Evolutionary conservation across 2,113 vertebrate species (phyloP).

Genomic region (Salminus brasiliensis): DNA sequence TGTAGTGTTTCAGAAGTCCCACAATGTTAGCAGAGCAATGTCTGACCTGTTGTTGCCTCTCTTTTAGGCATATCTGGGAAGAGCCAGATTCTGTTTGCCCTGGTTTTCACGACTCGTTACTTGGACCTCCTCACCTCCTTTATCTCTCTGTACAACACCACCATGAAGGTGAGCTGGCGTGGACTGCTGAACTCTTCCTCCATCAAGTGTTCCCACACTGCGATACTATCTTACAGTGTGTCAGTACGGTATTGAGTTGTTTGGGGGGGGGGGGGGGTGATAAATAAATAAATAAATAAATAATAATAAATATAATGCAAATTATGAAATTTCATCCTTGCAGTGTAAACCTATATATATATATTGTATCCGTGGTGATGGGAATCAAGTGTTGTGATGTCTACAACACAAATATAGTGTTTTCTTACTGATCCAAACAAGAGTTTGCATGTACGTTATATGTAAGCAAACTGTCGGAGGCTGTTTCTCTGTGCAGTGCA

Average conservation of each 20-base stretch:
- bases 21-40: not conserved
- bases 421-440: too few species aligned
- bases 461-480: too few species aligned
- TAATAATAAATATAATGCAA: too few species aligned
- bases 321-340: too few species aligned
- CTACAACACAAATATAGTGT: too few species aligned
- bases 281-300: too few species aligned
- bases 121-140: conserved; percentile 97
- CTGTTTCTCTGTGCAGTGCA: too few species aligned
- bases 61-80: conserved; percentile 95
- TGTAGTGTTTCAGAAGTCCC: not conserved
- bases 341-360: too few species aligned
- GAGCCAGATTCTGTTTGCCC: conserved; percentile 96
- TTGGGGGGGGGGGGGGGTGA: too few species aligned
- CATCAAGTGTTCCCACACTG: not conserved
- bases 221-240: not conserved
- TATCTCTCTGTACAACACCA: conserved; percentile 98
- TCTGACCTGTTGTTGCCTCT: conserved; percentile 14
- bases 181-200: not conserved
- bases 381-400: too few species aligned
- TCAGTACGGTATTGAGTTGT: not conserved
- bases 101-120: conserved; percentile 98
- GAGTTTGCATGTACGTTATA: too few species aligned
- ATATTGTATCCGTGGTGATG: too few species aligned
- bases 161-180: conserved; percentile 88